Conservation (phyloP, 1,140 invertebrate genomes). For the Lepeophtheirus salmonis region DNA sequence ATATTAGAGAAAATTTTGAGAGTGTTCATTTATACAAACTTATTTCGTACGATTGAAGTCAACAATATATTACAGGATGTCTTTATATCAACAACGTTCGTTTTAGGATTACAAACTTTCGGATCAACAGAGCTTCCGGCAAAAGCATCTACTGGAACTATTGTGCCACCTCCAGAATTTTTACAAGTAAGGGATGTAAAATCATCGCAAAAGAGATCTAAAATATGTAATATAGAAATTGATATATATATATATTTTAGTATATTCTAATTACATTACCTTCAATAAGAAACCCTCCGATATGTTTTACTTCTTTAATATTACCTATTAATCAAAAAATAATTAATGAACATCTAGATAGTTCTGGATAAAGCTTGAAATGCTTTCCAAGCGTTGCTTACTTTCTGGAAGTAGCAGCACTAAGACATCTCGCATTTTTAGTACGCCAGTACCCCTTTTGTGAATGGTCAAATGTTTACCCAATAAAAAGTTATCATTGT, state of each 20-base stretch:
- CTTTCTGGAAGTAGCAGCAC: not conserved
- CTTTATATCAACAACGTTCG: not conserved
- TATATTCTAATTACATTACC: not conserved
- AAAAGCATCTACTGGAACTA: not conserved
- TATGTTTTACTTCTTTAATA: not conserved
- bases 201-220: not conserved
- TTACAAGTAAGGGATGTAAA: not conserved
- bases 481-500: not conserved
- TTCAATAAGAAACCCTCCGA: not conserved
- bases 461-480: not conserved
- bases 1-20: no score
- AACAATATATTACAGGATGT: not conserved
- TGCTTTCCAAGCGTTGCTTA: not conserved
- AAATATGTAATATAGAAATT: not conserved
- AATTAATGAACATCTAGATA: not conserved
- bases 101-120: not conserved
- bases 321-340: not conserved
- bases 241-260: no score
- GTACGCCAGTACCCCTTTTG: not conserved
- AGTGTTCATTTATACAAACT: no score
- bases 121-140: not conserved
- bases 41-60: not conserved
- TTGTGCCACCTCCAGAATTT: not conserved
- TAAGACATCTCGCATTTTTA: not conserved
- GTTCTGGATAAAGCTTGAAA: no score